phyloP scores from a whole-genome alignment of 1,140 invertebrate genomes.

The Calephelis nemesis region DNA sequence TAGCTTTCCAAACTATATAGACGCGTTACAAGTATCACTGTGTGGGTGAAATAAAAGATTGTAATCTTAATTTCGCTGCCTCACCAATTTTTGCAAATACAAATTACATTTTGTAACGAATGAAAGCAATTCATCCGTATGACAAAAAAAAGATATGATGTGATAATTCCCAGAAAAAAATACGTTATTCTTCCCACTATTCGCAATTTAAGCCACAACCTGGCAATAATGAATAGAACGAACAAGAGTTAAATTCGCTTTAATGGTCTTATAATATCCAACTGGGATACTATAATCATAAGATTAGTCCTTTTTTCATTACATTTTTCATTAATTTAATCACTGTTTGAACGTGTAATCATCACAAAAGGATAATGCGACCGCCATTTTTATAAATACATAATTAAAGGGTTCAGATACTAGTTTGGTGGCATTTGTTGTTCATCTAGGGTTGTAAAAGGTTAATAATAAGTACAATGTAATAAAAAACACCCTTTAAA shows the following conservation, averaged over 20 bases:
- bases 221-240: neutral
- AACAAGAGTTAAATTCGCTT: constrained; percentile 48
- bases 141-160: too few relatives aligned
- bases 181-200: neutral
- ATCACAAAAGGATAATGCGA: constrained; percentile 33
- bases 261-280: constrained; percentile 67
- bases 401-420: constrained; percentile 43
- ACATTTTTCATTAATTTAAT: constrained; percentile 30
- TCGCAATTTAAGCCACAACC: neutral
- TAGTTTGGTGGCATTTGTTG: constrained; percentile 24
- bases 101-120: too few relatives aligned
- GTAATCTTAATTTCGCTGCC: too few relatives aligned
- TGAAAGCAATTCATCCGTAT: too few relatives aligned
- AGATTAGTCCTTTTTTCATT: constrained; percentile 72
- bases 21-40: too few relatives aligned
- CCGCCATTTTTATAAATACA: constrained; percentile 44
- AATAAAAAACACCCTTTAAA: neutral
- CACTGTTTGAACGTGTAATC: constrained; percentile 50
- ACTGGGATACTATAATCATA: constrained; percentile 54
- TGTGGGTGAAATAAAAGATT: too few relatives aligned
- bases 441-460: constrained; percentile 16
- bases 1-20: too few relatives aligned
- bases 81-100: too few relatives aligned
- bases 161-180: too few relatives aligned
- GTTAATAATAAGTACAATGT: constrained; percentile 2